These are phyloP conservation scores for Drosophila trapezifrons DNA, from an alignment of 1,140 invertebrate species.

Conservation along the genomic window DNA sequence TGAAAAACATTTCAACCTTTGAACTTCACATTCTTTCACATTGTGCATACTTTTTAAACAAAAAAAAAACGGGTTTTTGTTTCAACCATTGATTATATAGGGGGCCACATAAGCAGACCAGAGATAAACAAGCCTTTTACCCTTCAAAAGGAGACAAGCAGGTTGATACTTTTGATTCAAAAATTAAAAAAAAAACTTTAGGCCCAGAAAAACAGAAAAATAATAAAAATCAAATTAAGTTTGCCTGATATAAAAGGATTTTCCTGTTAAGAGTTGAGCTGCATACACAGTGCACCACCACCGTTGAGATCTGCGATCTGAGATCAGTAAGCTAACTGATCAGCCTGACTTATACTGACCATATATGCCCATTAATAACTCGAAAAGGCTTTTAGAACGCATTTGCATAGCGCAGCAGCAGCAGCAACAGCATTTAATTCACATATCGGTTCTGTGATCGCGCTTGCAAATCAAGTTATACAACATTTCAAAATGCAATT, in stretches of 20 bases:
- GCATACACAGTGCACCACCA: conserved; percentile 4
- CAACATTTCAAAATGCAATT: conserved; percentile 69
- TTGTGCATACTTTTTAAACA: background rate
- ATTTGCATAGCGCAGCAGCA: conserved; percentile 40
- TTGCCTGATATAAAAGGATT: background rate
- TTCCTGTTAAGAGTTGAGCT: background rate
- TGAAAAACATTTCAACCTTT: background rate
- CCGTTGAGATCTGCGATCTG: background rate
- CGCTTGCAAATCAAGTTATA: conserved; percentile 72
- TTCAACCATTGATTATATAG: no score
- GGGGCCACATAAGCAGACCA: background rate
- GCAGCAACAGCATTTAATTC: conserved; percentile 9
- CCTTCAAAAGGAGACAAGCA: background rate
- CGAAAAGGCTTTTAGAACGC: conserved; percentile 60
- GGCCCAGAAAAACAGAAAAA: background rate
- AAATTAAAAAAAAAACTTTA: background rate
- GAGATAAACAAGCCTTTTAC: conserved; percentile 5
- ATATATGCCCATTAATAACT: conserved; percentile 60
- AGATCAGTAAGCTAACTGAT: conserved; percentile 18
- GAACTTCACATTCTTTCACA: no score
- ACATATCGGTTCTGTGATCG: conserved; percentile 11
- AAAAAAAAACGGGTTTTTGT: background rate
- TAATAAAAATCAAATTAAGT: no score
- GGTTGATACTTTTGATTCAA: background rate
- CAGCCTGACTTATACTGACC: conserved; percentile 39